A percentile compares a stretch with the other conserved stretches of the same genome.
These are phyloP conservation scores for Rhopalosiphum padi DNA, from an alignment of 1,140 invertebrate species.

Conservation along the genomic window DNA sequence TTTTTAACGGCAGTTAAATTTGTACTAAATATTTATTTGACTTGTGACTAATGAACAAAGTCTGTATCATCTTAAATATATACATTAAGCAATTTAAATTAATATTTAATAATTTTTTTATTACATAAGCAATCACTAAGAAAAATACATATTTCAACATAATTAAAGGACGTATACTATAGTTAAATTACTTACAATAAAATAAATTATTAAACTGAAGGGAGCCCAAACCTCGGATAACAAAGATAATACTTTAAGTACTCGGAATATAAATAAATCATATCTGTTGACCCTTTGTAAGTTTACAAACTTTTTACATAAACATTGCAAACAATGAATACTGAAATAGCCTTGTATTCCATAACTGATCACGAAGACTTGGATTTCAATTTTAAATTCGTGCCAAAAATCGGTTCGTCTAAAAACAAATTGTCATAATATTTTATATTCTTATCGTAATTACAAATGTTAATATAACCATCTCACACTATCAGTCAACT, in stretches of 20 bases:
- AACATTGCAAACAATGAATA: neutral
- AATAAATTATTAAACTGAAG: neutral
- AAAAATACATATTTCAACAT: neutral
- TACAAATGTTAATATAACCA: neutral
- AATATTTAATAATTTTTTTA: too few relatives aligned
- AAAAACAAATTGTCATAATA: neutral
- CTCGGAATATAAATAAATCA: conserved; percentile 6
- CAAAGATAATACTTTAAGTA: neutral
- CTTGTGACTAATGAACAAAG: neutral
- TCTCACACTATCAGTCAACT: neutral
- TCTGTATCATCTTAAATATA: neutral
- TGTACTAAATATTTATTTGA: neutral
- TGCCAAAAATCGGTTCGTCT: neutral
- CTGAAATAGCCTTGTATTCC: neutral
- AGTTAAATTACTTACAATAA: neutral
- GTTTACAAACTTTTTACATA: neutral
- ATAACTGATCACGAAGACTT: neutral
- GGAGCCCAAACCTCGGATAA: neutral
- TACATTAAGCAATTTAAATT: too few relatives aligned
- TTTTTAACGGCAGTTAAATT: neutral
- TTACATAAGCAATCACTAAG: neutral
- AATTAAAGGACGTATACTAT: neutral
- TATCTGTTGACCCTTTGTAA: neutral
- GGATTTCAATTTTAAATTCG: neutral
- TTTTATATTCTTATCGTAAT: neutral